phyloP scores from a whole-genome alignment of 2,888 invertebrate genomes.

The Sminthurinus aureus region DNA sequence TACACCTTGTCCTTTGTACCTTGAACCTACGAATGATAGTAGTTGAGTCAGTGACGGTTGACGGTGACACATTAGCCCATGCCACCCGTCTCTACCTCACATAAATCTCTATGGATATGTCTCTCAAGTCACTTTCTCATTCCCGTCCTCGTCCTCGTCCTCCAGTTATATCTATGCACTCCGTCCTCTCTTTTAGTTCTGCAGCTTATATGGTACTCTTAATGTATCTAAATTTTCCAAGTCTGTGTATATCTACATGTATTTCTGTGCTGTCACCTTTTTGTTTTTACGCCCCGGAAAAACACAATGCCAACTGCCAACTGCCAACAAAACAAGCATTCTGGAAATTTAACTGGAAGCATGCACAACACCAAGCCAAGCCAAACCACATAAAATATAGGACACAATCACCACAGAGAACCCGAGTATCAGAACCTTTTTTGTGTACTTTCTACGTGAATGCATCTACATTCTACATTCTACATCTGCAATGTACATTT shows the following conservation, averaged over 20 bases:
- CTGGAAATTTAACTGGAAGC: too few relatives aligned
- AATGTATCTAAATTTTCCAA: background rate
- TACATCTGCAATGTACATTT: too few relatives aligned
- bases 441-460: background rate
- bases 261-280: background rate
- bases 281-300: conserved; percentile 9
- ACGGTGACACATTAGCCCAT: conserved; percentile 38
- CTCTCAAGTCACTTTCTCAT: conserved; percentile 27
- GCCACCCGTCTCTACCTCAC: conserved; percentile 31
- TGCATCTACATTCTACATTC: too few relatives aligned
- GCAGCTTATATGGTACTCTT: background rate
- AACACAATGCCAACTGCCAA: too few relatives aligned
- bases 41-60: conserved; percentile 17
- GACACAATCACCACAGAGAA: background rate
- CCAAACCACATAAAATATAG: too few relatives aligned
- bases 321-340: too few relatives aligned
- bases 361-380: too few relatives aligned
- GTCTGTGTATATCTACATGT: background rate
- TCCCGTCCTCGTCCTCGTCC: background rate
- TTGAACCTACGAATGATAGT: too few relatives aligned
- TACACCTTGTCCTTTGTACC: too few relatives aligned
- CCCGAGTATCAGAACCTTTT: background rate
- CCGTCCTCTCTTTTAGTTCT: background rate
- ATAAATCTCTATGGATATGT: conserved; percentile 42
- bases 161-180: background rate